phyloP scores from a whole-genome alignment of 1,140 invertebrate species.

The Adelges cooleyi region DNA sequence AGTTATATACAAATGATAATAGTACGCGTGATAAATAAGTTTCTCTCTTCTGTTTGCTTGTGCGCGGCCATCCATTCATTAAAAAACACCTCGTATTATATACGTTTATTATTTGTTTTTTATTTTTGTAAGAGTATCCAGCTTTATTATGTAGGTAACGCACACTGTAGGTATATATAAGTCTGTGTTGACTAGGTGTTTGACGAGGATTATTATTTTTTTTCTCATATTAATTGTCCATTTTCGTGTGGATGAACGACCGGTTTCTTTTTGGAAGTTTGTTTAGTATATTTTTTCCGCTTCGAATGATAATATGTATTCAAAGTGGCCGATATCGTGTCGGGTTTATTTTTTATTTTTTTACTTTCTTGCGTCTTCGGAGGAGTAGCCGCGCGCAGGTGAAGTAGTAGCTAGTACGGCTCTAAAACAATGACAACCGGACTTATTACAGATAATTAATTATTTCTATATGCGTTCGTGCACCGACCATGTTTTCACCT shows the following conservation, averaged over 20 bases:
- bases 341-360: background rate
- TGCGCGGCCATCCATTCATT: background rate
- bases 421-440: slow-evolving; percentile 23
- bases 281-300: background rate
- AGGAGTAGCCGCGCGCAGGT: no score
- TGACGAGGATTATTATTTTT: background rate
- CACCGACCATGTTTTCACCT: slow-evolving; percentile 20
- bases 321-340: slow-evolving; percentile 21
- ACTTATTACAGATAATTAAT: slow-evolving; percentile 23
- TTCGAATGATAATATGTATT: background rate
- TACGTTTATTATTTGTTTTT: background rate
- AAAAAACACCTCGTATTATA: background rate
- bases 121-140: background rate
- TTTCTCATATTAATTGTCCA: background rate
- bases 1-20: no score
- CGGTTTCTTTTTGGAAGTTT: slow-evolving; percentile 2
- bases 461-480: slow-evolving; percentile 7
- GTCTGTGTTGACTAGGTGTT: slow-evolving; percentile 12
- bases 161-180: no score
- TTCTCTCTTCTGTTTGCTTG: background rate
- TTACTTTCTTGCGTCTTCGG: no score
- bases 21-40: slow-evolving; percentile 8
- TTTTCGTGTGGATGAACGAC: slow-evolving; percentile 3
- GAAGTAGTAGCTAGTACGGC: background rate
- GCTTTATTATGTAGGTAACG: no score